These are phyloP conservation scores for Parazoanthus darwini DNA, from an alignment of 92 coral and sea anemone genomes.

Conservation along the genomic window DNA sequence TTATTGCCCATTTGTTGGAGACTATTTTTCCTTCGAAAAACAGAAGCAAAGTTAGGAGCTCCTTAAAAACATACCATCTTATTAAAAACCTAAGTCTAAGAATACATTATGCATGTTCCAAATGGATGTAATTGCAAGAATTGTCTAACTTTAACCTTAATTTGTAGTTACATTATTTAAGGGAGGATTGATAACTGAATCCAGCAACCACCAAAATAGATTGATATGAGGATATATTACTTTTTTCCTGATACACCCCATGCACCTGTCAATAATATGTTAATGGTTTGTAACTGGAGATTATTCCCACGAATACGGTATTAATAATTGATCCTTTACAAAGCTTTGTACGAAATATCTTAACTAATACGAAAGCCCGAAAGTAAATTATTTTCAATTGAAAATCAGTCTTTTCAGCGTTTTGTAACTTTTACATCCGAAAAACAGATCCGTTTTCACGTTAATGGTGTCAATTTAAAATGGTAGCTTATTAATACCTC, in stretches of 20 bases:
- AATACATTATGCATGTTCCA: too few relatives aligned
- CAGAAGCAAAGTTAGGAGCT: too few relatives aligned
- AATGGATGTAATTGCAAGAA: too few relatives aligned
- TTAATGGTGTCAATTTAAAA: not conserved
- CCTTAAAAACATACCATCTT: too few relatives aligned
- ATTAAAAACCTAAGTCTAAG: too few relatives aligned
- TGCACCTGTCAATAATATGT: not conserved
- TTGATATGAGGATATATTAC: not conserved
- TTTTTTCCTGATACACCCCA: not conserved
- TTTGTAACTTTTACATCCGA: not conserved
- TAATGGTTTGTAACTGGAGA: not conserved
- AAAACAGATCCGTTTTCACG: not conserved
- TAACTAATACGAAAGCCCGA: not conserved
- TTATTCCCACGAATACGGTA: not conserved
- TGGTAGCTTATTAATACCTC: not conserved
- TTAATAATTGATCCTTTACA: conserved; percentile 9
- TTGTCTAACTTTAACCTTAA: too few relatives aligned
- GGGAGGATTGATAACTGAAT: too few relatives aligned
- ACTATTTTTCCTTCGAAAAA: too few relatives aligned
- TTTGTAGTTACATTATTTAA: too few relatives aligned
- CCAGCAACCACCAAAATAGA: not conserved
- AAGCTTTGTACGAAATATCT: not conserved
- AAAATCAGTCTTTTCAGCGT: not conserved
- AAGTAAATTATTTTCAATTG: not conserved
- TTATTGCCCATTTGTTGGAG: too few relatives aligned